These are phyloP conservation scores for sheep (Ovis aries) DNA, from an alignment of 2,113 vertebrate genomes.

Conservation along the genomic window ARS-UI_Ramb_v3.0 NC_056054.1:203118001-203118500, in stretches of 20 bases:
- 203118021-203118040: neutral
- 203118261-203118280: neutral
- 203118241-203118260: neutral
- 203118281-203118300: neutral
- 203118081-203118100: neutral
- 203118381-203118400: neutral
- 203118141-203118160: neutral
- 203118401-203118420: neutral
- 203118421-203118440: neutral
- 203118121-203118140: neutral
- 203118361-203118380: neutral
- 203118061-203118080: neutral
- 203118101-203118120: fast-evolving
- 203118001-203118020: neutral
- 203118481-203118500: neutral
- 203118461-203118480: neutral
- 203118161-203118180: neutral
- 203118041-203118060: neutral
- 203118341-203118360: neutral
- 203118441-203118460: fast-evolving
- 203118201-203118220: neutral
- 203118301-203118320: neutral
- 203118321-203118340: neutral
- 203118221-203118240: neutral
- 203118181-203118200: neutral